These are phyloP conservation scores for Erpetoichthys calabaricus DNA, from an alignment of 2,797 vertebrate genomes.

Conservation along the genomic window DNA sequence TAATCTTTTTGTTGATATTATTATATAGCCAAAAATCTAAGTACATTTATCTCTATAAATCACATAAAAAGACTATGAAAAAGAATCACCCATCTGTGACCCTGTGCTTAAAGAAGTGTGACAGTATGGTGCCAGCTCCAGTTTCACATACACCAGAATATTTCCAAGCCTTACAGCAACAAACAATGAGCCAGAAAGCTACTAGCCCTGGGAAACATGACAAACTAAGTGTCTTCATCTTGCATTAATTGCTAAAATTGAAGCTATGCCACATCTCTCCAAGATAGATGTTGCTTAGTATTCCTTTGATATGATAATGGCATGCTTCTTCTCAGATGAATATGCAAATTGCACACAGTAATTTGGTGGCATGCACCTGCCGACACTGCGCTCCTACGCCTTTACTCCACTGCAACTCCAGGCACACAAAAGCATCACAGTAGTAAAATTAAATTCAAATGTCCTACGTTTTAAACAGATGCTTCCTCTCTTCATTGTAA, in stretches of 20 bases:
- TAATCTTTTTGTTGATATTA: too few relatives aligned
- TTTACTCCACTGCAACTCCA: slow-evolving; percentile 60
- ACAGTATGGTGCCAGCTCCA: too few relatives aligned
- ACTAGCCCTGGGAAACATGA: slow-evolving; percentile 67
- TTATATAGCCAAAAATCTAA: too few relatives aligned
- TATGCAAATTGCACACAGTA: slow-evolving; percentile 91
- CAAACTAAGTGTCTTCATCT: slow-evolving; percentile 86
- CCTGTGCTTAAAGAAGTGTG: too few relatives aligned
- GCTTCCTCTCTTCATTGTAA: slow-evolving; percentile 69
- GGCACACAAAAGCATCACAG: slow-evolving; percentile 65
- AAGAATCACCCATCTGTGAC: too few relatives aligned
- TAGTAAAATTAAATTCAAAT: slow-evolving; percentile 72
- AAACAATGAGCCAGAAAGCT: slow-evolving; percentile 74
- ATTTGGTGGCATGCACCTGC: slow-evolving; percentile 98
- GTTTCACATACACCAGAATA: slow-evolving; percentile 1
- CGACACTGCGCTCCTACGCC: slow-evolving; percentile 79
- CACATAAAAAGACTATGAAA: too few relatives aligned
- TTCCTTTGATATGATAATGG: slow-evolving; percentile 99
- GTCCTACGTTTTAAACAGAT: slow-evolving; percentile 68
- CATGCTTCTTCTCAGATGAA: slow-evolving; percentile 94
- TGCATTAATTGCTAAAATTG: slow-evolving; percentile 99
- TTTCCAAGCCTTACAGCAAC: slow-evolving; percentile 48
- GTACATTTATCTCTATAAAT: too few relatives aligned
- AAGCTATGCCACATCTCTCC: slow-evolving; percentile 95
- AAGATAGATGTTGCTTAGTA: slow-evolving; percentile 85